phyloP scores from a whole-genome alignment of 2,888 invertebrate genomes.

The Parasteatoda lunata region DNA sequence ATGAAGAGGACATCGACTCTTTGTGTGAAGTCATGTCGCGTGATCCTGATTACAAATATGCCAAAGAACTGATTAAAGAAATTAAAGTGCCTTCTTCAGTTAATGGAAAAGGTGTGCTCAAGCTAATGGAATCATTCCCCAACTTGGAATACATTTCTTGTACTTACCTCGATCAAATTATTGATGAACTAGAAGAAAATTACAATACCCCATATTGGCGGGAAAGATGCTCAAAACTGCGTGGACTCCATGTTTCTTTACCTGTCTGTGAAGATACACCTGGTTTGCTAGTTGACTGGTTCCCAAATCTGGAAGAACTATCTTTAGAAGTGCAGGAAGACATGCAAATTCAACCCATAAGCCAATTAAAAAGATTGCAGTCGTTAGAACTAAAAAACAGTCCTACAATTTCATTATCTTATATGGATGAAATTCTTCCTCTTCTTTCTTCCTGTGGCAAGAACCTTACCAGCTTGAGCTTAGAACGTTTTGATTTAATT shows the following conservation, averaged over 20 bases:
- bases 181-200: slow-evolving; percentile 65
- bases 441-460: slow-evolving; percentile 67
- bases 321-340: slow-evolving; percentile 69
- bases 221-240: slow-evolving; percentile 50
- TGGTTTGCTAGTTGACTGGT: slow-evolving; percentile 66
- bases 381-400: slow-evolving; percentile 69
- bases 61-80: slow-evolving; percentile 43
- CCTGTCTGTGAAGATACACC: slow-evolving; percentile 69
- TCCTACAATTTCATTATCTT: slow-evolving; percentile 68
- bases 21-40: slow-evolving; percentile 34
- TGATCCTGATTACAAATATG: slow-evolving; percentile 15
- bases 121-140: slow-evolving; percentile 66
- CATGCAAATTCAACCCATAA: slow-evolving; percentile 68
- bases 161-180: slow-evolving; percentile 69
- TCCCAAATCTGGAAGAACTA: slow-evolving; percentile 69
- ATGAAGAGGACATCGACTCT: slow-evolving; percentile 63
- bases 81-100: slow-evolving; percentile 70
- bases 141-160: slow-evolving; percentile 69
- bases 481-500: slow-evolving; percentile 70
- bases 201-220: slow-evolving; percentile 48
- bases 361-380: slow-evolving; percentile 43
- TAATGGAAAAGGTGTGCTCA: slow-evolving; percentile 63
- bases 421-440: slow-evolving; percentile 69
- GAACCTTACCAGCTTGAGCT: slow-evolving; percentile 64
- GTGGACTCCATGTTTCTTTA: slow-evolving; percentile 65